Base-by-base conservation (phyloP, 92 coral and sea anemone genomes). In the Heteractis magnifica region DNA sequence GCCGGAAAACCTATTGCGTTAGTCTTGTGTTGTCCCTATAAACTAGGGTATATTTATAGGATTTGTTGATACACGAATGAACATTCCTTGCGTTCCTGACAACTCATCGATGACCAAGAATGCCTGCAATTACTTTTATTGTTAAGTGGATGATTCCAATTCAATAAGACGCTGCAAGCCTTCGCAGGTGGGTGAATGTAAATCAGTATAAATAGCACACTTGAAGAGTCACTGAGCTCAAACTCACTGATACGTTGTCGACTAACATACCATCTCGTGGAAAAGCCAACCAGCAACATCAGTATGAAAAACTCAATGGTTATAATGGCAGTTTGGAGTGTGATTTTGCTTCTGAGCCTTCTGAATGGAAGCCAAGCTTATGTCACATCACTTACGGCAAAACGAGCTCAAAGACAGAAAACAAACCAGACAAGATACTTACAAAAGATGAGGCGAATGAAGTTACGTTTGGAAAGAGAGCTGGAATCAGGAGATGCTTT, bases 291-390 rank as follows among this genome's bases (percentile, higher is more conserved):
- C 4, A 3, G 0, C 76, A 19, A 70, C 51, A 52, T 50, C 65
- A 81, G 16, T 19, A 81, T 81, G 84, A 70, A 81, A 6, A 81
- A 9, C 18, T n/a, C 55, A 18, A 51, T 49, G 4, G 6, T 20
- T 6, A 76, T 51, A 21, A 70, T 62, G 20, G 49, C 64, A 13
- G 0, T 70, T 8, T 48, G 72, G 84, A 74, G 72, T 81, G 58
- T 70, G 26, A 60, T 44, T 34, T 51, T 71, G 10, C 19, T 81
- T 9, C 10, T 52, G 51, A 44, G 15, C n/a, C 2, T 81, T 16
- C 41, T 65, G n/a, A 34, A 52, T n/a, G 44, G 18, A 26, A 81
- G 84, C 23, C 50, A 81, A 23, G 84, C 77, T 19, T 81, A 81
- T 52, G 20, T 81, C 14, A 59, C 58, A 15, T 68, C 84, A 14